Base-by-base conservation (phyloP, 2,888 invertebrate species). In the Aleiodes leptofemur region DNA sequence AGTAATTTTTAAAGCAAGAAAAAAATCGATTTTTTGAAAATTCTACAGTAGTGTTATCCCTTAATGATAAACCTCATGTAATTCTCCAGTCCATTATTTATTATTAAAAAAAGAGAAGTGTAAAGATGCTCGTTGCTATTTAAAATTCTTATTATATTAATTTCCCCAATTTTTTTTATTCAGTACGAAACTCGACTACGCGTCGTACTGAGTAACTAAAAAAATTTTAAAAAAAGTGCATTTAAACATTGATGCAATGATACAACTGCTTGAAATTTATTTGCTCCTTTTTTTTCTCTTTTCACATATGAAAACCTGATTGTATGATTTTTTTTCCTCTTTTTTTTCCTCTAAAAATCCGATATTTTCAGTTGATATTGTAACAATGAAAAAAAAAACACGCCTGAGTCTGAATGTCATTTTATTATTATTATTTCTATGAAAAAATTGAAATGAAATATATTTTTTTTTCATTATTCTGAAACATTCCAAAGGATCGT, bases 131-230 rank as follows among this genome's bases (percentile, higher is more conserved):
- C 34, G 14, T 61, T 34, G 38, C n/a, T n/a, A 61, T 64, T 38
- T 5, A 48, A 56, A 56, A 48, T 43, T 64, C 48, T 9, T 14
- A 16, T 38, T 61, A 43, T 16, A 48, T 14, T 64, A 16, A 29
- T 64, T 29, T 59, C 56, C 59, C 14, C 56, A 57, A 69, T 74
- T 69, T 7, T 48, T 23, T 23, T 4, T 53, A 23, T 72, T 57
- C 73, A 77, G 72, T 78, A 77, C 78, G 69, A 76, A 69, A 79
- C 79, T 80, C 80, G 80, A 80, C 79, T 79, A 80, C 79, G 80
- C 77, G 77, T 73, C 72, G 79, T 73, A 77, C 70, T 77, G 77
- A 74, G 51, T 34, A 61, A 70, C 16, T 31, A 13, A 50, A 72
- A 9, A 73, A 72, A 69, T 57, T 2, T 34, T 1, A 34, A 34